phyloP scores from a whole-genome alignment of 2,113 vertebrate species.

The Coptodon bakossiorum region DNA sequence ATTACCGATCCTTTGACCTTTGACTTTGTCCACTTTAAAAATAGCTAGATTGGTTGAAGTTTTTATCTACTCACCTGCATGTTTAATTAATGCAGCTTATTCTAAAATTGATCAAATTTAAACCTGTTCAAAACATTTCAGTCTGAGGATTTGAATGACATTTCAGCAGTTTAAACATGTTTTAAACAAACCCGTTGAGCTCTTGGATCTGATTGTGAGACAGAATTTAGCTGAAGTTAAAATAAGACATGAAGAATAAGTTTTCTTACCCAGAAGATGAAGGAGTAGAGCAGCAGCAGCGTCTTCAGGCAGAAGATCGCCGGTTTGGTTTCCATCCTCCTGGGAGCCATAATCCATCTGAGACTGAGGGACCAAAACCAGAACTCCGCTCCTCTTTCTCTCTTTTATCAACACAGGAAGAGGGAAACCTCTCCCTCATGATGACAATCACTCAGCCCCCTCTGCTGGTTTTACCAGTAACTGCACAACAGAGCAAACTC shows the following conservation, averaged over 20 bases:
- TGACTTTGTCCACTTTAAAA: neutral
- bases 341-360: constrained; percentile 78
- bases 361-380: neutral
- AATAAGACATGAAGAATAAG: neutral
- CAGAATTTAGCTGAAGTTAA: neutral
- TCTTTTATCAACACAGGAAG: neutral
- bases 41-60: neutral
- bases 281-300: constrained; percentile 88
- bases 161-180: neutral
- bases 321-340: constrained; percentile 90
- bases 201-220: neutral
- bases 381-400: neutral
- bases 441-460: neutral
- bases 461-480: neutral
- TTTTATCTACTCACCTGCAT: neutral
- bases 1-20: neutral
- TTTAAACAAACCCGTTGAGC: neutral
- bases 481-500: neutral
- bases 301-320: constrained; percentile 88
- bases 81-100: neutral
- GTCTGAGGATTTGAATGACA: neutral
- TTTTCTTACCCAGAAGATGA: constrained; percentile 87
- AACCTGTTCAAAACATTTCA: neutral
- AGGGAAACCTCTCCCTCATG: neutral
- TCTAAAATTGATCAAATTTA: neutral